These are phyloP conservation scores for Clarias laeviceps DNA, from an alignment of 2,797 vertebrate species.

Conservation along the genomic window DNA sequence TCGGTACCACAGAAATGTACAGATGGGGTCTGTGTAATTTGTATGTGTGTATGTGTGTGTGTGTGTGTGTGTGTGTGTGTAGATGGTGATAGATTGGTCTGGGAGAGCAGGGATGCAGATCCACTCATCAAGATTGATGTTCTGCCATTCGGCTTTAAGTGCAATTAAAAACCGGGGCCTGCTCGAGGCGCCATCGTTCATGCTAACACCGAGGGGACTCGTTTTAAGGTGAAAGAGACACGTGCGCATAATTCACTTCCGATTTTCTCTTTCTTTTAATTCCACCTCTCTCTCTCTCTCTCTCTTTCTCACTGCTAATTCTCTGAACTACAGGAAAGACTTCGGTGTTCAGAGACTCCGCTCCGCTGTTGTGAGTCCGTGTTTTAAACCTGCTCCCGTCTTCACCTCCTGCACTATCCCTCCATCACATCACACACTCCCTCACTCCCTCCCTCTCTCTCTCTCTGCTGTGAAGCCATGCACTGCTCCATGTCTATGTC, in stretches of 20 bases:
- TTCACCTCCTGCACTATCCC: background rate
- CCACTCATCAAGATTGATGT: constrained; percentile 88
- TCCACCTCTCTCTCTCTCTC: background rate
- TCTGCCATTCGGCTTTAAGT: constrained; percentile 85
- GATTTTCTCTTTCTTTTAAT: background rate
- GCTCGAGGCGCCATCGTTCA: constrained; percentile 75
- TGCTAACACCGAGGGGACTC: constrained; percentile 68
- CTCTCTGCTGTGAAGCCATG: constrained; percentile 62
- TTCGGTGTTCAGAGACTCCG: background rate
- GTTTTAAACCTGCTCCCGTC: background rate
- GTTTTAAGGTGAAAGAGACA: constrained; percentile 72
- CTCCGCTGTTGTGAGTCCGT: background rate
- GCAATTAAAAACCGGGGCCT: constrained; percentile 83
- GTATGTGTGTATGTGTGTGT: constrained; percentile 49
- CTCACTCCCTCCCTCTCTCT: constrained; percentile 49
- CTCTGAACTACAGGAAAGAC: background rate
- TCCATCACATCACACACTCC: background rate
- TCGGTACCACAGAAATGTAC: constrained; percentile 59
- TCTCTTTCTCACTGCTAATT: background rate
- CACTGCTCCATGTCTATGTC: constrained; percentile 78
- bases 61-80: constrained; percentile 56
- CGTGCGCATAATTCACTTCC: constrained; percentile 46
- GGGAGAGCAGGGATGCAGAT: constrained; percentile 81
- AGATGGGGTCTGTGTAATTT: constrained; percentile 63
- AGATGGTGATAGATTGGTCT: constrained; percentile 82